A percentile compares a stretch with the other conserved stretches of the same genome.
phyloP scores from a whole-genome alignment of 2,797 vertebrate species.

The Pipistrellus pipistrellus region DNA sequence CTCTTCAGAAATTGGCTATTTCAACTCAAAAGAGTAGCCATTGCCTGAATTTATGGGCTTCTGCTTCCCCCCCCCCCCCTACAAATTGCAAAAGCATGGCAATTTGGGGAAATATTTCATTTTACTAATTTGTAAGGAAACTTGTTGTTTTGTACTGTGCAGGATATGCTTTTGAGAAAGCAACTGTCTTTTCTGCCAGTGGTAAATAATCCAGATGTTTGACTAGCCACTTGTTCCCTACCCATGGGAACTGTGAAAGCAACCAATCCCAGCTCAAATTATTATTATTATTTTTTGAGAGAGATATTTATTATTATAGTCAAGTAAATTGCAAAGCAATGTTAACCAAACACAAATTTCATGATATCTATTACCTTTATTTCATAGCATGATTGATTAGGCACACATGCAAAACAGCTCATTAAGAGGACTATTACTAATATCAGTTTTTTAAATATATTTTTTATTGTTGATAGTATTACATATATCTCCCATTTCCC shows the following conservation, averaged over 20 bases:
- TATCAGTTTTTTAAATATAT: neutral
- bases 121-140: constrained; percentile 52
- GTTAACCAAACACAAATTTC: constrained; percentile 42
- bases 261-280: constrained; percentile 29
- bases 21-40: neutral
- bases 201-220: constrained; percentile 31
- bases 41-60: constrained; percentile 41
- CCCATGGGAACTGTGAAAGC: neutral
- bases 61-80: constrained; percentile 38
- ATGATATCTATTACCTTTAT: neutral
- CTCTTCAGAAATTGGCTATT: constrained; percentile 34
- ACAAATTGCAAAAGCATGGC: constrained; percentile 32
- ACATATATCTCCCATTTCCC: too few relatives aligned
- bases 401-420: constrained; percentile 15
- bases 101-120: constrained; percentile 46
- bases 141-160: constrained; percentile 31
- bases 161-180: constrained; percentile 28
- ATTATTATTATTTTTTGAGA: too few relatives aligned
- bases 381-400: constrained; percentile 51
- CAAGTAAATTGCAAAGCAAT: constrained; percentile 54
- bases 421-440: constrained; percentile 34
- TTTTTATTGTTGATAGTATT: too few relatives aligned
- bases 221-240: neutral
- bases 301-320: constrained; percentile 55
- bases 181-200: constrained; percentile 15